A percentile compares a stretch with the other conserved stretches of the same genome.
Conservation (phyloP, 1,140 invertebrate species). For the Fopius arisanus region DNA sequence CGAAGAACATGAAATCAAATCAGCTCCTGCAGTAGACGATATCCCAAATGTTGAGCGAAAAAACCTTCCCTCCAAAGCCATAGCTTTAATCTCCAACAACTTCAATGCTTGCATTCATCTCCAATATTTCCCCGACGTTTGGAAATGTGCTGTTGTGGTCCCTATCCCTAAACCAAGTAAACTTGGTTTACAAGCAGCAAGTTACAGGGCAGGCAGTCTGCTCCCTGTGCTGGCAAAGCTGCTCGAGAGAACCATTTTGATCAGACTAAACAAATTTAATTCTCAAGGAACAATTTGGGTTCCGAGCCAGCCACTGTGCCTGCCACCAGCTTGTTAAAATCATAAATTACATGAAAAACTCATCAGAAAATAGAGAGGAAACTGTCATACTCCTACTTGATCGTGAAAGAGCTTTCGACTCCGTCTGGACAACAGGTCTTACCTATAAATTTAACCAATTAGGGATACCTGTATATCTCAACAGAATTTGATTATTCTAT, state of each 20-base stretch:
- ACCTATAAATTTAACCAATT: neutral
- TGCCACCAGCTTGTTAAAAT: conserved; percentile 24
- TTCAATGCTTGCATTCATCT: neutral
- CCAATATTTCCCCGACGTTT: neutral
- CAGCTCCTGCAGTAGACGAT: neutral
- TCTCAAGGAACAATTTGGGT: conserved; percentile 39
- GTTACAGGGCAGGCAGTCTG: too few species aligned
- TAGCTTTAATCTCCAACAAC: neutral
- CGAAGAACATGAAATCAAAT: neutral
- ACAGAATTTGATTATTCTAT: neutral
- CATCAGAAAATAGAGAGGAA: neutral
- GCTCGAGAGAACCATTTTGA: neutral
- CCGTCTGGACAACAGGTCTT: conserved; percentile 14
- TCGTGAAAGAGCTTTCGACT: conserved; percentile 50
- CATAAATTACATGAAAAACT: conserved; percentile 8
- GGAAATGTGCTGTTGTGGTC: neutral
- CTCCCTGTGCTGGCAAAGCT: neutral
- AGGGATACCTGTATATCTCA: conserved; percentile 28
- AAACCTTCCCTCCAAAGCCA: neutral
- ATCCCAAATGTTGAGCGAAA: neutral
- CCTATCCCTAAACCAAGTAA: neutral
- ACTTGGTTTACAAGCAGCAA: neutral
- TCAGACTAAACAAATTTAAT: neutral
- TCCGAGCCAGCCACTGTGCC: conserved; percentile 33
- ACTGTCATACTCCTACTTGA: conserved; percentile 21